These are phyloP conservation scores for Oncorhynchus nerka DNA, from an alignment of 2,113 vertebrate species.

Conservation along the genomic window DNA sequence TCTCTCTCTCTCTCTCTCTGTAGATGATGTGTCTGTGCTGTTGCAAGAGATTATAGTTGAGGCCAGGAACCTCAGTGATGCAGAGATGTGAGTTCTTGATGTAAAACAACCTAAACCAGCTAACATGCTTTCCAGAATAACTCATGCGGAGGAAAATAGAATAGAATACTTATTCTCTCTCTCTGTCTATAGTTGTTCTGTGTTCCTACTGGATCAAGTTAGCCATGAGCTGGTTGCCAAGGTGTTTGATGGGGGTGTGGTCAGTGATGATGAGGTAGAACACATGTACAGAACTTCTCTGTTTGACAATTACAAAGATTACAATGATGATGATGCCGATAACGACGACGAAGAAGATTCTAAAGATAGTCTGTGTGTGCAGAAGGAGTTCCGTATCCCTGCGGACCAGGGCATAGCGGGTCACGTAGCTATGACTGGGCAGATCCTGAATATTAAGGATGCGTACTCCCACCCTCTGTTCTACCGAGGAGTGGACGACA, in stretches of 20 bases:
- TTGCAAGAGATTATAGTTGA: slow-evolving; percentile 97
- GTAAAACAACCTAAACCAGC: slow-evolving; percentile 21
- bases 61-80: slow-evolving; percentile 94
- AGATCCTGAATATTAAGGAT: slow-evolving; percentile 96
- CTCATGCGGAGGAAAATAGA: background rate
- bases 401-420: slow-evolving; percentile 94
- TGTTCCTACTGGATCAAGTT: slow-evolving; percentile 89
- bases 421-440: slow-evolving; percentile 91
- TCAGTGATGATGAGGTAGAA: slow-evolving; percentile 90
- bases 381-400: slow-evolving; percentile 92
- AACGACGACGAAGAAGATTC: too few relatives aligned
- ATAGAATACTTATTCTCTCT: background rate
- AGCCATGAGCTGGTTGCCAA: slow-evolving; percentile 94
- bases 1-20: slow-evolving; percentile 28
- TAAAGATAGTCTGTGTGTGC: slow-evolving; percentile 6
- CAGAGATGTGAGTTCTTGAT: slow-evolving; percentile 85
- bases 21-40: slow-evolving; percentile 95
- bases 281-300: background rate
- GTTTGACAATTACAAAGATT: background rate
- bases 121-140: background rate
- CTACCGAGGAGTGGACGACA: slow-evolving; percentile 95
- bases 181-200: slow-evolving; percentile 81
- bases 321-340: too few relatives aligned
- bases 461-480: slow-evolving; percentile 93
- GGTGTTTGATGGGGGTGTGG: slow-evolving; percentile 94